Evolutionary conservation across 1,140 invertebrate genomes (phyloP), one percentile per base, ranked within the genome.

Genomic region (Tetragnatha versicolor): DNA sequence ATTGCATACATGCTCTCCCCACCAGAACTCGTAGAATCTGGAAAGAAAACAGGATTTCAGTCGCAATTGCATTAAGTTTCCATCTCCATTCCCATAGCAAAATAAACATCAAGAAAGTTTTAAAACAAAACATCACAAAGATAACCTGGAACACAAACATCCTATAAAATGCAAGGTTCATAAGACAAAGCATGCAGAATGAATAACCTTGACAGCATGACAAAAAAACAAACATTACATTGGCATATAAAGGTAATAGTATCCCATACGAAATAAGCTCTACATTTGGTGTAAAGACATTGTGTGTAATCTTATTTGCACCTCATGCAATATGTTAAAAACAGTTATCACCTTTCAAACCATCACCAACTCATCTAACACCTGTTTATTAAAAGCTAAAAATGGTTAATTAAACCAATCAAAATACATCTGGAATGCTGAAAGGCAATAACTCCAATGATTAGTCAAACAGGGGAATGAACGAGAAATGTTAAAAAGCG

Each of bases 1-100:
- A 97, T 92, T 80, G 94, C 94, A 89, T 97, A 98, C 94, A 98
- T 97, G 85, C 94, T 95, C 87, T 98, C 95, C 82, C 94, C 94
- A 75, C 93, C 91, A 83, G 90, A 92, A 87, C 90, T 89, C 69
- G 89, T 89, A 51, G 89, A 90, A 85, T 90, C 89, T 90, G 82
- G n/a, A 55, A 65, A 33, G 31, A 77, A 63, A 39, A 51, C 14
- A 53, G 1, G 3, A 47, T 47, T 17, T 17, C 12, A 1, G n/a
- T n/a, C n/a, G n/a, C n/a, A n/a, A n/a, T n/a, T n/a, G n/a, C n/a
- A n/a, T n/a, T n/a, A n/a, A n/a, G n/a, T n/a, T n/a, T n/a, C n/a
- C n/a, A n/a, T n/a, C n/a, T n/a, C n/a, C n/a, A n/a, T n/a, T n/a
- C n/a, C n/a, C n/a, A n/a, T n/a, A n/a, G n/a, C n/a, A n/a, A n/a